Base-by-base conservation (phyloP, 2,888 invertebrate species). In the Lymantria monacha region DNA sequence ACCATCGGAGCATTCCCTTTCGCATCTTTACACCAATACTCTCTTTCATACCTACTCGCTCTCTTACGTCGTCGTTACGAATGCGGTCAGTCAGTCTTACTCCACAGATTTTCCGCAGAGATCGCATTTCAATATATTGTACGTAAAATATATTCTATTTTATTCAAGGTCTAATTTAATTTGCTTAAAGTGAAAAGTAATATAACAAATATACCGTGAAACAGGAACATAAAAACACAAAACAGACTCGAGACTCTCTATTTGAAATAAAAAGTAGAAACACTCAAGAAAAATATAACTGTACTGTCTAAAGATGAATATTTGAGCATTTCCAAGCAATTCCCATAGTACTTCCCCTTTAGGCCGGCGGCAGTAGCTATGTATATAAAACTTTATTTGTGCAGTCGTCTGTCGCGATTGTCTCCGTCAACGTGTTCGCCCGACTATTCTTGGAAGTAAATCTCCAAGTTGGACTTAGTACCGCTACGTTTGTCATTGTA, bases 371-470 rank as follows among this genome's bases (percentile, higher is more conserved):
- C 66, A 44, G 60, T 59, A 64, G 67, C 62, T 66, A 22, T 22
- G 22, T 22, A 67, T 64, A 65, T 63, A 69, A 71, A 64, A 60
- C 52, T 74, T 75, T 77, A 74, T 75, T 76, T 72, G 72, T 70
- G 61, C 58, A 62, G 57, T 63, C 66, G 72, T 72, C 73, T 65
- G 72, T 67, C 67, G 63, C 67, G 65, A 65, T 70, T 70, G 72
- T 69, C 73, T 64, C 60, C 57, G 51, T 63, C 65, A 59, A 48
- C 66, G 49, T 56, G 49, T 49, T 42, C 47, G 44, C 50, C 44
- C 47, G 44, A 54, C 75, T 77, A 78, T 77, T 77, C 69, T 67
- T 52, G 61, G 67, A 57, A 53, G 54, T 51, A 56, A 57, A 64
- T 62, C 63, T 66, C 51, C 42, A 61, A 61, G 49, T 49, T 46